Evolutionary conservation across 2,888 invertebrate species (phyloP), one percentile per base, ranked within the genome.

Genomic region (Neria commutata): DNA sequence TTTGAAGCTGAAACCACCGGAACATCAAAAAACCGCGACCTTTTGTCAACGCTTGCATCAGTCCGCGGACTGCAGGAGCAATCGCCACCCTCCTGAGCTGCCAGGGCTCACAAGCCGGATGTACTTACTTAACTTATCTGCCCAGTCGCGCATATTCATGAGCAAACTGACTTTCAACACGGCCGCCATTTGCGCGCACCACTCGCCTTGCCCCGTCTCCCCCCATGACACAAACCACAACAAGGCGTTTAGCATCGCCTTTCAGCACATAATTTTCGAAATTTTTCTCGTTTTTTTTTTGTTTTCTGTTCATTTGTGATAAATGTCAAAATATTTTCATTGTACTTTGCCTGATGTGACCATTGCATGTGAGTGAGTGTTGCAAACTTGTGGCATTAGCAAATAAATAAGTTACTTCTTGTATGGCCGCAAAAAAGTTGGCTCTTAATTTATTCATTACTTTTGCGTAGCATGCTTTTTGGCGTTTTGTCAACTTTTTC

Each of bases 231-330:
- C 19, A 19, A 19, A 6, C 19, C 40, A 40, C 40, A 16, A 16
- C n/a, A n/a, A 50, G 10, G 45, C 45, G 29, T 53, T 37, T 25
- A 53, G 25, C 34, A 53, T 42, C 53, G 53, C 53, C 53, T 53
- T 53, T 53, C 53, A 53, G 45, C 53, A 53, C 53, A 42, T 53
- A 45, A 53, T 53, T 53, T 53, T 53, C 45, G n/a, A n/a, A n/a
- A 34, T 47, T 19, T 19, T 3, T 24, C 14, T 46, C 8, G 10
- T 47, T 24, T 21, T 24, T 6, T 24, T 47, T 47, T n/a, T 24
- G 11, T 21, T 47, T 47, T 47, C 25, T n/a, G 8, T 47, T 47
- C 16, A 4, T n/a, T 50, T 52, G 26, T 53, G 53, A 53, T 53
- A 42, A 45, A 53, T 53, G 53, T 53, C 53, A 53, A 45, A 53